phyloP scores from a whole-genome alignment of 2,113 vertebrate species.

The Ifrita kowaldi region DNA sequence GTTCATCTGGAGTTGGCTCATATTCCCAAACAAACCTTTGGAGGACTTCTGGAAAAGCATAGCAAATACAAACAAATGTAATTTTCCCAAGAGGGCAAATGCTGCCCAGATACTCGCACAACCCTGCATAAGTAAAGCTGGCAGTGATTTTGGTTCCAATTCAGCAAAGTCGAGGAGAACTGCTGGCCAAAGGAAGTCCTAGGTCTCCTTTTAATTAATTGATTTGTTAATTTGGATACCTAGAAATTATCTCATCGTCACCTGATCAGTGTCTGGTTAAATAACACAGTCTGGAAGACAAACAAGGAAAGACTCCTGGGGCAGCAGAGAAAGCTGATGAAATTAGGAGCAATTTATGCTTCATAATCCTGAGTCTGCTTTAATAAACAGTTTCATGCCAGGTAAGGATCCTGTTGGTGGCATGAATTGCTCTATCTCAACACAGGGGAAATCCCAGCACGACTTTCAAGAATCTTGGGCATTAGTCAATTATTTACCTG shows the following conservation, averaged over 20 bases:
- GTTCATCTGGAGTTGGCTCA: neutral
- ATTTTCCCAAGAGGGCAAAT: neutral
- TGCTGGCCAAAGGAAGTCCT: neutral
- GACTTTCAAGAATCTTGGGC: neutral
- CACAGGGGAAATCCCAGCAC: neutral
- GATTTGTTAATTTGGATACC: neutral
- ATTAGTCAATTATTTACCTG: neutral
- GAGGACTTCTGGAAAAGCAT: neutral
- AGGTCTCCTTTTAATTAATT: neutral
- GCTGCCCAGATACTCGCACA: neutral
- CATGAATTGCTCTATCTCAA: neutral
- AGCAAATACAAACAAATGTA: neutral
- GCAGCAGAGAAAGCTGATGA: neutral
- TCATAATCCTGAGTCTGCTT: neutral
- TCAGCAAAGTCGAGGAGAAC: neutral
- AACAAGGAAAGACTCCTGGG: neutral
- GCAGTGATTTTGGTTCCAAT: neutral
- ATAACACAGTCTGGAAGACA: neutral
- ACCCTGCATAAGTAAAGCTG: neutral
- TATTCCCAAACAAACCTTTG: neutral
- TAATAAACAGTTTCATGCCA: neutral
- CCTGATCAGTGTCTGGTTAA: neutral
- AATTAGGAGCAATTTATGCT: neutral
- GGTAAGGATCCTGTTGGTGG: neutral
- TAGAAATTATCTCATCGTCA: neutral